Percentiles rank a stretch among this genome's conserved stretches.
Conservation (phyloP, 2,797 vertebrate genomes). For the Scomberomorus guttatus region DNA sequence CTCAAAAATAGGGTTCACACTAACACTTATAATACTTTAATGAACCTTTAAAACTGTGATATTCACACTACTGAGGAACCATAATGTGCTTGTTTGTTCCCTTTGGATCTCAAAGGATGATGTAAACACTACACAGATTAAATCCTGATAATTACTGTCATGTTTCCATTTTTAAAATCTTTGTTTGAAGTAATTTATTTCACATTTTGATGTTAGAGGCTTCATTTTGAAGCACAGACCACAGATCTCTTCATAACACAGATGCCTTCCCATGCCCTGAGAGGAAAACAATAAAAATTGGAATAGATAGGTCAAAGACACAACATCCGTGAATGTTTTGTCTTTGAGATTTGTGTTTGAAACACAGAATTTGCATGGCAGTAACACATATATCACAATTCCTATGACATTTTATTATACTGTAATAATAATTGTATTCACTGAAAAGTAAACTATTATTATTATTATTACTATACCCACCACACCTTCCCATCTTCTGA, state of each 20-base stretch:
- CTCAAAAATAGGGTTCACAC: too few species aligned
- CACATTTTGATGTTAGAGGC: neutral
- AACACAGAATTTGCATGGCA: neutral
- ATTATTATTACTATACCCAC: neutral
- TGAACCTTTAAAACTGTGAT: too few species aligned
- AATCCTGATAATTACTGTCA: neutral
- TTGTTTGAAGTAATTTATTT: neutral
- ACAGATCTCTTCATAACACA: neutral
- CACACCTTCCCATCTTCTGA: constrained; percentile 21
- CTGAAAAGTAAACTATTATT: neutral
- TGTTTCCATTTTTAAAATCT: neutral
- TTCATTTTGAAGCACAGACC: neutral
- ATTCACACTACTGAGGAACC: too few species aligned
- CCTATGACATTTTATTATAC: neutral
- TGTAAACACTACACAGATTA: neutral
- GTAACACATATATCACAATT: neutral
- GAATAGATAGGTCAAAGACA: neutral
- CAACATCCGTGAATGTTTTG: neutral
- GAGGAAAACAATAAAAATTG: constrained; percentile 6
- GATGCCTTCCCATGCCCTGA: neutral
- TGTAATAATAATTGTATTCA: neutral
- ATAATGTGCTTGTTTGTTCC: too few species aligned
- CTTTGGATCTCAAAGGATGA: too few species aligned
- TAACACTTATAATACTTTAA: too few species aligned
- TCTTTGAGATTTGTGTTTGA: neutral